These are phyloP conservation scores for Dryadula phaetusa DNA, from an alignment of 2,888 invertebrate genomes.

Conservation along the genomic window DNA sequence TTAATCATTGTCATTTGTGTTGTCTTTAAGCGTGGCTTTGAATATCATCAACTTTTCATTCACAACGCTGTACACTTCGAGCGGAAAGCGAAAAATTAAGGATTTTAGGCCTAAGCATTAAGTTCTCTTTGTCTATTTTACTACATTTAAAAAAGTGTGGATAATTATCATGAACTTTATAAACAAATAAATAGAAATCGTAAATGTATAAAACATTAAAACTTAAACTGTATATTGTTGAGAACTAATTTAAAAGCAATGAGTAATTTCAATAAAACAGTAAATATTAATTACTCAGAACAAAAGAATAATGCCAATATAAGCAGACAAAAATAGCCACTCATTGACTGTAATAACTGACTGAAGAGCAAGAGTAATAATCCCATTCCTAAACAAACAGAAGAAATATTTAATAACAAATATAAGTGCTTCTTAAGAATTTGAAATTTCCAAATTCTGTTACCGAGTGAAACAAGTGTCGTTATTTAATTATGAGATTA, in stretches of 20 bases:
- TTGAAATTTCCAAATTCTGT: not conserved
- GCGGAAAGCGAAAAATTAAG: too few relatives aligned
- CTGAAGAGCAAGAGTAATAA: not conserved
- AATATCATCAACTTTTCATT: too few relatives aligned
- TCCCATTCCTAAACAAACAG: slow-evolving; percentile 1
- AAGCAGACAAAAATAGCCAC: not conserved
- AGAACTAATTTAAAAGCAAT: not conserved
- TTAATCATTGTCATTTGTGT: too few relatives aligned
- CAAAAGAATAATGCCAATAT: not conserved
- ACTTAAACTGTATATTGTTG: too few relatives aligned
- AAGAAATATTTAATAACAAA: not conserved
- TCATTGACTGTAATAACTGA: not conserved
- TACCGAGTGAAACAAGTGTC: not conserved
- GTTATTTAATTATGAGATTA: not conserved
- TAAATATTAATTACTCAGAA: not conserved
- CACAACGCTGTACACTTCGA: too few relatives aligned
- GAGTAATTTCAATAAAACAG: not conserved
- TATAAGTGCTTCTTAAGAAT: not conserved
- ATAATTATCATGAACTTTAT: too few relatives aligned
- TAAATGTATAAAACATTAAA: too few relatives aligned
- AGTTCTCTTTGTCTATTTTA: too few relatives aligned
- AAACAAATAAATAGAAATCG: too few relatives aligned
- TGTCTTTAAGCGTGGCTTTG: too few relatives aligned
- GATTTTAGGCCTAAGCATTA: too few relatives aligned
- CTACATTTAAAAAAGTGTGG: too few relatives aligned